Evolutionary conservation across 1,140 invertebrate species (phyloP), one percentile per base, ranked within the genome.

Genomic region (Hypothenemus hampei): DNA sequence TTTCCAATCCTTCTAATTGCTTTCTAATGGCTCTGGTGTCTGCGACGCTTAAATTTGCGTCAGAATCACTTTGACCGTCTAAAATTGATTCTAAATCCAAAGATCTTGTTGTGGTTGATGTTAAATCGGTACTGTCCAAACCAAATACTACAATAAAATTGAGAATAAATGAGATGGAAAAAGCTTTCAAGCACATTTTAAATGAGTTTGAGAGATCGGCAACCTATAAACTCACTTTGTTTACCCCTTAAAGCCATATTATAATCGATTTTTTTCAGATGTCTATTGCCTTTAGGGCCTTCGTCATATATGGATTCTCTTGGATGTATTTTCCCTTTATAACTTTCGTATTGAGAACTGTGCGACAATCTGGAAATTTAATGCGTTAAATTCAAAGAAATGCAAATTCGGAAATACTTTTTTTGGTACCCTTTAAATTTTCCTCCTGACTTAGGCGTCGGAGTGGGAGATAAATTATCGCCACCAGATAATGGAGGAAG

Each of bases 1-100:
- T 84, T 76, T 94, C 91, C 7, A 95, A 75, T 1, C 88, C 87
- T 65, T 91, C 84, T 15, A 95, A 72, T 66, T 93, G 89, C 52
- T 88, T 83, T 36, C 88, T 77, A 22, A 92, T 90, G 3, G 85
- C 83, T 58, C 83, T 75, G 0, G 86, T 85, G 69, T 91, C 87
- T 13, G 85, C 85, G 1, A 85, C 84, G 24, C 83, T 87, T 10
- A 86, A 73, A 65, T 87, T 85, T 6, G 84, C 86, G 68, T 89
- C 86, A 47, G 82, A 83, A 66, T 79, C 77, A 3, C 77, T 79
- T 54, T 79, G 73, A 19, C 79, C 81, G 57, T 89, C 87, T 33
- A 87, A 70, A 73, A 89, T 84, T 1, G 87, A 89, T 51, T 90
- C 88, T n/a, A 89, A 75, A 71, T 91, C 88, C 11, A 89, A 72